Conservation (phyloP, 2,113 vertebrate species). For the Gambusia affinis region DNA sequence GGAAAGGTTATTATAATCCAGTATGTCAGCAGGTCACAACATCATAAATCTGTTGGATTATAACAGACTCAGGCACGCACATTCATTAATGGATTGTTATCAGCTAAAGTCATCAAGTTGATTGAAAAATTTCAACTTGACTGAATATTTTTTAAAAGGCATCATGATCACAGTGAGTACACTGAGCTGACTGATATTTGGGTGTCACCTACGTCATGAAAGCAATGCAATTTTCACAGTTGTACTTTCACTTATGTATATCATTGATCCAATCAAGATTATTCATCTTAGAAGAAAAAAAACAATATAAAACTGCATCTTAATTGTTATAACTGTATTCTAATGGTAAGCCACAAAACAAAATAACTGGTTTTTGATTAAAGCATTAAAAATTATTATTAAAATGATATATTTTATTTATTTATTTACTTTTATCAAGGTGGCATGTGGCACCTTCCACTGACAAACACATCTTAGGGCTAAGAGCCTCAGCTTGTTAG, state of each 20-base stretch:
- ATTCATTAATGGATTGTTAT: slow-evolving; percentile 49
- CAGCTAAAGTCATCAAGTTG: slow-evolving; percentile 38
- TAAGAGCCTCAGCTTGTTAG: too few species aligned
- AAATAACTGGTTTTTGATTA: background rate
- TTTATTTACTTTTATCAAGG: background rate
- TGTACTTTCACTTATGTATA: background rate
- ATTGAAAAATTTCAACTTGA: slow-evolving; percentile 34
- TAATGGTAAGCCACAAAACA: background rate
- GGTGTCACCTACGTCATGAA: background rate
- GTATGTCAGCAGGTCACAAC: background rate
- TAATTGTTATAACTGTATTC: background rate
- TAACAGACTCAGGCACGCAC: slow-evolving; percentile 24
- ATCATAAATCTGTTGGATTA: slow-evolving; percentile 16
- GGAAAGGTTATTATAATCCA: background rate
- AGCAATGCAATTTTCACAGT: background rate
- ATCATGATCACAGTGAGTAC: background rate
- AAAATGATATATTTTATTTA: background rate
- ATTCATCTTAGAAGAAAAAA: too few species aligned
- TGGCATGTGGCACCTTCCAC: background rate
- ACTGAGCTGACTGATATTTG: background rate
- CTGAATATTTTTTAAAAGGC: slow-evolving; percentile 7
- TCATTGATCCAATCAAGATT: too few species aligned
- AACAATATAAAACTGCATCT: background rate
- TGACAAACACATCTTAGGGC: background rate
- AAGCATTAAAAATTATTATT: background rate